phyloP scores from a whole-genome alignment of 2,113 vertebrate genomes.

The Clupea harengus region DNA sequence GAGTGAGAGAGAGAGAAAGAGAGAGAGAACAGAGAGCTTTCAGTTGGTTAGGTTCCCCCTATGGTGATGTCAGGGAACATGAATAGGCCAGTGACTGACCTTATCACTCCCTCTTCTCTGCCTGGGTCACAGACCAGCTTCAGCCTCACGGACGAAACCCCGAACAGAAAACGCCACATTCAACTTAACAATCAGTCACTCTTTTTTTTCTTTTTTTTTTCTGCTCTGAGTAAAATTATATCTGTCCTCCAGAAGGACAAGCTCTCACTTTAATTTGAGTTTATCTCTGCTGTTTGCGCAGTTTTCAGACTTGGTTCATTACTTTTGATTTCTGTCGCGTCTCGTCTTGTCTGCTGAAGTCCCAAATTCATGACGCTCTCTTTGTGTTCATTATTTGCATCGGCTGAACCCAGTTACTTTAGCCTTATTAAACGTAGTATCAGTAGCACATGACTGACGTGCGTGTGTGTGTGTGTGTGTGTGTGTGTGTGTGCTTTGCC shows the following conservation, averaged over 20 bases:
- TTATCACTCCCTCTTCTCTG: background rate
- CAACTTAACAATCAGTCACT: background rate
- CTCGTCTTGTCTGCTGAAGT: constrained; percentile 6
- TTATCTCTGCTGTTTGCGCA: background rate
- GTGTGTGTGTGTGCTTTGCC: constrained; percentile 5
- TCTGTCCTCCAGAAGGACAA: background rate
- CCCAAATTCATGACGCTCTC: background rate
- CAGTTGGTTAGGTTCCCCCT: background rate
- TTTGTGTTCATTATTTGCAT: background rate
- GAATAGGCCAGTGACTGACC: background rate
- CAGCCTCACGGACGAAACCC: background rate
- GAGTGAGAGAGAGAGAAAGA: background rate
- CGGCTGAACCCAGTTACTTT: background rate
- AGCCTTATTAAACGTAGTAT: background rate
- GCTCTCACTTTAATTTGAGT: background rate
- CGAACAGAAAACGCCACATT: background rate
- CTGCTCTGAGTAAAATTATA: background rate
- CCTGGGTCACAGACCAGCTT: background rate
- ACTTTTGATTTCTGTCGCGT: constrained; percentile 12
- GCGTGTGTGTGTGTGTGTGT: constrained; percentile 1
- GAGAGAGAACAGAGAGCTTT: background rate
- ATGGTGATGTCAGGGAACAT: background rate
- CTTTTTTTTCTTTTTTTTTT: background rate
- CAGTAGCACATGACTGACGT: background rate
- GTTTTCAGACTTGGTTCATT: constrained; percentile 1